Base-by-base conservation (phyloP, 2,113 vertebrate species). In the Callospermophilus lateralis region DNA sequence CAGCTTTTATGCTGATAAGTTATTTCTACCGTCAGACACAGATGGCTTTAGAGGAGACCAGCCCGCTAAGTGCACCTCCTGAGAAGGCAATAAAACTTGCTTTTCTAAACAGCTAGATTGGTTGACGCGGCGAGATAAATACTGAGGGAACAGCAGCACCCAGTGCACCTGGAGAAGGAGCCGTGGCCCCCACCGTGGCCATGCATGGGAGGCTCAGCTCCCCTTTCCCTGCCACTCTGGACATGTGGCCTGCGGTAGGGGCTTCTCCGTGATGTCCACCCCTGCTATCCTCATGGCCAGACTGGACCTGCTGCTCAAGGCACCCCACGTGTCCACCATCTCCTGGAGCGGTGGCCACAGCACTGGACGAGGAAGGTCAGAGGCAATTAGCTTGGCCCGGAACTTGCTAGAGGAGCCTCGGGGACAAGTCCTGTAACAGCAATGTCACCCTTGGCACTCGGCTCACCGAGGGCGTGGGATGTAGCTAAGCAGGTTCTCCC, bases 101-200 rank as follows among this genome's bases (percentile, higher is more conserved):
- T 97, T 97, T 94, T 89, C 94, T 97, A 93, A 94, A 95, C 79
- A 86, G 94, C 86, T 74, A 90, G 96, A 97, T 86, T 83, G 78
- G 67, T 94, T 96, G 91, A 96, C 1, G 1, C 48, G 73, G 83
- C 26, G 53, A 97, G 95, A 97, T 89, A 97, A 97, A 94, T 70
- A 89, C 28, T 86, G 78, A 24, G 9, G 67, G 63, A n/a, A 94
- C 73, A 93, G 86, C 48, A 92, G n/a, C 53, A 55, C 89, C 97
- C 83, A 61, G 68, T 28, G 63, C 83, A 55, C 86, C 86, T 26
- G 0, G 0, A 28, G 61, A 92, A 32, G 83, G 76, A 51, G 65
- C 10, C 8, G 24, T 10, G 51, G 42, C 39, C 28, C 65, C 12
- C 6, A 4, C 65, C 76, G 9, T 0, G 39, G 32, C 79, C 45